Conservation (phyloP, 2,113 vertebrate species). For the Paramisgurnus dabryanus region DNA sequence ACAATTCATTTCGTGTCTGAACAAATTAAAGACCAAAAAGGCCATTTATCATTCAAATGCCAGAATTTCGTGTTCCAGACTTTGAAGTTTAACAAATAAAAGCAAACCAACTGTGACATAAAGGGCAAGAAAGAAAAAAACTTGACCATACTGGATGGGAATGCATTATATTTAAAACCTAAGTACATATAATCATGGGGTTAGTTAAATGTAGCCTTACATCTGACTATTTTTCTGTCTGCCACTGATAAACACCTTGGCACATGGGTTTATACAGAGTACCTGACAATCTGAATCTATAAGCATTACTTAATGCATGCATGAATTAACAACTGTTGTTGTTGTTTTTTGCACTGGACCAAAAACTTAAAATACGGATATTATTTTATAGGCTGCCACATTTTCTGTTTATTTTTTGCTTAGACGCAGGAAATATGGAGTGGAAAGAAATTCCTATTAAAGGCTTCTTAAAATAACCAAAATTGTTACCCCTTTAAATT, state of each 20-base stretch:
- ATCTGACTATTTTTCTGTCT: slow-evolving; percentile 70
- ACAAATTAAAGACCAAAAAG: not conserved
- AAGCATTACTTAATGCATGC: slow-evolving; percentile 12
- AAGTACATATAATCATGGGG: slow-evolving; percentile 74
- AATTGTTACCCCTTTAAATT: not conserved
- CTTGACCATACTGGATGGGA: slow-evolving; percentile 68
- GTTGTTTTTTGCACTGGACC: not conserved
- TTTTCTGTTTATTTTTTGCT: not conserved
- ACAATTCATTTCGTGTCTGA: not conserved
- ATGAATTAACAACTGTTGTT: not conserved
- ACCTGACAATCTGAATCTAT: slow-evolving; percentile 2
- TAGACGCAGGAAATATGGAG: not conserved
- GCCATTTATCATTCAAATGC: slow-evolving; percentile 4
- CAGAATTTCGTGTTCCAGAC: slow-evolving; percentile 1
- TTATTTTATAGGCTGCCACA: not conserved
- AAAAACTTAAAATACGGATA: not conserved
- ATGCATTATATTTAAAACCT: slow-evolving; percentile 69
- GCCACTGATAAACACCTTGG: slow-evolving; percentile 68
- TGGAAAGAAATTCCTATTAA: not conserved
- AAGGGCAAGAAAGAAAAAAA: slow-evolving; percentile 50
- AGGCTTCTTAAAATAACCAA: not conserved
- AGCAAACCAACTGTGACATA: slow-evolving; percentile 42
- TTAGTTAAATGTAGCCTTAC: slow-evolving; percentile 63
- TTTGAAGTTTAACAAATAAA: slow-evolving; percentile 49
- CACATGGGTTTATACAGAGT: slow-evolving; percentile 33